phyloP scores from a whole-genome alignment of 2,888 invertebrate species.

The Cynaeus angustus region DNA sequence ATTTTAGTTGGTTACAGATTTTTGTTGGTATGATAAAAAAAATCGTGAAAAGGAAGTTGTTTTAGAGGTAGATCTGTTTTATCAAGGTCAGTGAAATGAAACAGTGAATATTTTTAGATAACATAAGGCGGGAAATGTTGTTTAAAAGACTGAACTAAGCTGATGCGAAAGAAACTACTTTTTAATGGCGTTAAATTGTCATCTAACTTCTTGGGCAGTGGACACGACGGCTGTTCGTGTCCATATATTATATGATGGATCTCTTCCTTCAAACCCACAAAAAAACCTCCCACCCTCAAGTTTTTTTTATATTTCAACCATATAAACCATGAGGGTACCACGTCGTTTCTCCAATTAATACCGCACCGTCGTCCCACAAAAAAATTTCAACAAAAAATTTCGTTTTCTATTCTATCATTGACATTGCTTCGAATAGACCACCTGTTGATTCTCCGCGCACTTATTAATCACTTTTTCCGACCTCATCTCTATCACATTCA shows the following conservation, averaged over 20 bases:
- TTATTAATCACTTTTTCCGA: conserved; percentile 31
- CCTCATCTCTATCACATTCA: conserved; percentile 45
- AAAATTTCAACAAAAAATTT: conserved; percentile 12
- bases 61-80: neutral
- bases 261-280: no score
- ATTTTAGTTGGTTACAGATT: neutral
- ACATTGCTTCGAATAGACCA: conserved; percentile 26
- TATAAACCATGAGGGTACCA: neutral
- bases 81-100: neutral
- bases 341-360: conserved; percentile 1
- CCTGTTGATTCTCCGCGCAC: conserved; percentile 34
- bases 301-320: neutral
- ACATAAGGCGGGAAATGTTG: no score
- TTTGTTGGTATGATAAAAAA: neutral
- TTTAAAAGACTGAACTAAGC: no score
- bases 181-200: no score
- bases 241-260: no score
- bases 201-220: no score
- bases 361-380: neutral
- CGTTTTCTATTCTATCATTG: conserved; percentile 20
- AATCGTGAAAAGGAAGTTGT: neutral
- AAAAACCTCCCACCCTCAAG: no score
- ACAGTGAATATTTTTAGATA: no score
- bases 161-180: no score
- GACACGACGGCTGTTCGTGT: no score